A percentile compares a stretch with the other conserved stretches of the same genome.
These are phyloP conservation scores for Hymenochirus boettgeri DNA, from an alignment of 2,113 vertebrate species.

Conservation along the genomic window DNA sequence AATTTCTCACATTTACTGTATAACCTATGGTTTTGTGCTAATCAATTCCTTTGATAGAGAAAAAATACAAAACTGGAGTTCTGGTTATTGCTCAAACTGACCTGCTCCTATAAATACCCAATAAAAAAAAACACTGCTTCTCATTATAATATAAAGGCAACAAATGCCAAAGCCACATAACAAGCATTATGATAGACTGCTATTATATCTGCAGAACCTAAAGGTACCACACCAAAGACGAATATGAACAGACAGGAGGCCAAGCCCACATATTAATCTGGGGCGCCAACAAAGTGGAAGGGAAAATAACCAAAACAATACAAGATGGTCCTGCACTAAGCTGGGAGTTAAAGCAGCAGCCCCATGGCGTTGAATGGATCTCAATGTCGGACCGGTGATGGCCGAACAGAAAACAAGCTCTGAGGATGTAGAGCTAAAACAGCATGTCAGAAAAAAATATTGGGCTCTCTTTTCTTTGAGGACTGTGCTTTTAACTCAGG, in stretches of 20 bases:
- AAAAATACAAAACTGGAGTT: too few relatives aligned
- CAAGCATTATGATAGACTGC: constrained; percentile 37
- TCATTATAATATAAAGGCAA: constrained; percentile 38
- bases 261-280: constrained; percentile 43
- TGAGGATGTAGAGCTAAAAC: constrained; percentile 59
- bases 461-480: constrained; percentile 86
- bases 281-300: constrained; percentile 41
- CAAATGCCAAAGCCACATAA: constrained; percentile 47
- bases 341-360: neutral
- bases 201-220: constrained; percentile 52
- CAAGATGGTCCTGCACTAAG: constrained; percentile 3
- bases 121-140: constrained; percentile 32
- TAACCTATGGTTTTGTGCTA: too few relatives aligned
- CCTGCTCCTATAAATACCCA: constrained; percentile 32
- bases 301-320: constrained; percentile 29
- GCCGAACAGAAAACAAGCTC: constrained; percentile 53
- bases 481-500: constrained; percentile 90
- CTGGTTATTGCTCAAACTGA: too few relatives aligned
- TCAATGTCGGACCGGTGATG: constrained; percentile 53
- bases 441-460: constrained; percentile 77
- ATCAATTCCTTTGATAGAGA: too few relatives aligned
- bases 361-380: constrained; percentile 27
- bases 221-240: constrained; percentile 60
- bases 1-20: too few relatives aligned
- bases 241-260: constrained; percentile 48